Percentiles rank a stretch among this genome's conserved stretches.
phyloP scores from a whole-genome alignment of 2,888 invertebrate genomes.

The Zaprionus bogoriensis region DNA sequence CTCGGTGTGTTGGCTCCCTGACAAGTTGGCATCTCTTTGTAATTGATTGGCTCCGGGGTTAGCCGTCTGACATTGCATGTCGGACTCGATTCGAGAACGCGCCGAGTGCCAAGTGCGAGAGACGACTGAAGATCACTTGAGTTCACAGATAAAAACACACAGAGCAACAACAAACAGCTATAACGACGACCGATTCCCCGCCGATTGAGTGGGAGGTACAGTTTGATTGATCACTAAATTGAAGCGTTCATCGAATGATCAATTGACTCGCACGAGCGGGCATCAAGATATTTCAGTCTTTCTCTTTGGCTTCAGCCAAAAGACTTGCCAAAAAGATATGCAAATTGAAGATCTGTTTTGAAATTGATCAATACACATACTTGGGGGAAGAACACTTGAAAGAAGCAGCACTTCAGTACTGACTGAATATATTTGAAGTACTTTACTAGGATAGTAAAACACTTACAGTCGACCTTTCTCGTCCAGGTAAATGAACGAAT shows the following conservation, averaged over 20 bases:
- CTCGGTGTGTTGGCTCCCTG: slow-evolving; percentile 50
- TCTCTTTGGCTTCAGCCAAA: not conserved
- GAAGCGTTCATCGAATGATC: slow-evolving; percentile 28
- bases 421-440: no score
- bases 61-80: slow-evolving; percentile 69
- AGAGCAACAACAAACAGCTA: slow-evolving; percentile 11
- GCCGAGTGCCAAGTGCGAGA: slow-evolving; percentile 17
- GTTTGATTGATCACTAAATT: slow-evolving; percentile 43
- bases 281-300: not conserved
- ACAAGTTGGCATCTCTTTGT: slow-evolving; percentile 76
- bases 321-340: not conserved
- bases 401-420: no score
- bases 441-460: no score
- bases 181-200: slow-evolving; percentile 1
- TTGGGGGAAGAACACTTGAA: no score
- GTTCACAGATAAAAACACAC: slow-evolving; percentile 31
- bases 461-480: no score
- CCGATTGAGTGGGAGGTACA: slow-evolving; percentile 40
- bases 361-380: no score
- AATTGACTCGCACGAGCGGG: not conserved
- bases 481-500: not conserved
- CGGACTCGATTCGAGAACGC: slow-evolving; percentile 55
- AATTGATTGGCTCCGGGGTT: slow-evolving; percentile 72
- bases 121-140: slow-evolving; percentile 37
- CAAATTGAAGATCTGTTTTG: not conserved